phyloP scores from a whole-genome alignment of 2,113 vertebrate genomes.

The Bos taurus region DNA sequence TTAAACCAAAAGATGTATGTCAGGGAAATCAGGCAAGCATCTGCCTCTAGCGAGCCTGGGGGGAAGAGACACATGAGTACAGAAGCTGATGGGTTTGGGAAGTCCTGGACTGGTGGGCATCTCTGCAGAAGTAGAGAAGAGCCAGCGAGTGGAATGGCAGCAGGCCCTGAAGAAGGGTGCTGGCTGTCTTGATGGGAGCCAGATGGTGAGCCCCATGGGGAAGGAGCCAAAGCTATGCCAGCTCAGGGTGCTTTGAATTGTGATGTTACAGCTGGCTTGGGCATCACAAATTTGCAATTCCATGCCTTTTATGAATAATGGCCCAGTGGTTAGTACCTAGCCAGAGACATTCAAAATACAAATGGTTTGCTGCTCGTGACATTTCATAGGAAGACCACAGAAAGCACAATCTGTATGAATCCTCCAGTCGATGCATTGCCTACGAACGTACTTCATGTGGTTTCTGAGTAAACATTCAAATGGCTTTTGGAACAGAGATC shows the following conservation, averaged over 20 bases:
- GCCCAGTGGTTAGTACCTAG: background rate
- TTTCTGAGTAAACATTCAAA: background rate
- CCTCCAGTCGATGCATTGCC: background rate
- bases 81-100: conserved; percentile 40
- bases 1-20: conserved; percentile 20
- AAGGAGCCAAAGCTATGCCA: background rate
- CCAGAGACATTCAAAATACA: background rate
- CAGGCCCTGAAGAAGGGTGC: background rate
- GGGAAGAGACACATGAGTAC: conserved; percentile 9
- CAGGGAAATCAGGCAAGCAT: conserved; percentile 21
- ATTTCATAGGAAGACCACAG: background rate
- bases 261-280: conserved; percentile 22
- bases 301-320: conserved; percentile 19
- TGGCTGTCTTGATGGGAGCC: background rate
- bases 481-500: background rate
- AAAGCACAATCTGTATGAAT: background rate
- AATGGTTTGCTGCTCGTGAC: background rate
- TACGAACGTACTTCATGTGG: background rate
- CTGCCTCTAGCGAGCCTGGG: background rate
- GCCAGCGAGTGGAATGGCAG: background rate
- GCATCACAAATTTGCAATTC: background rate
- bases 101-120: conserved; percentile 26
- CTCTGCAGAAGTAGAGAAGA: background rate
- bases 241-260: background rate
- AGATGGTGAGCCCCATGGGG: background rate